Base-by-base conservation (phyloP, 1,140 invertebrate species). In the Zaprionus ghesquierei region DNA sequence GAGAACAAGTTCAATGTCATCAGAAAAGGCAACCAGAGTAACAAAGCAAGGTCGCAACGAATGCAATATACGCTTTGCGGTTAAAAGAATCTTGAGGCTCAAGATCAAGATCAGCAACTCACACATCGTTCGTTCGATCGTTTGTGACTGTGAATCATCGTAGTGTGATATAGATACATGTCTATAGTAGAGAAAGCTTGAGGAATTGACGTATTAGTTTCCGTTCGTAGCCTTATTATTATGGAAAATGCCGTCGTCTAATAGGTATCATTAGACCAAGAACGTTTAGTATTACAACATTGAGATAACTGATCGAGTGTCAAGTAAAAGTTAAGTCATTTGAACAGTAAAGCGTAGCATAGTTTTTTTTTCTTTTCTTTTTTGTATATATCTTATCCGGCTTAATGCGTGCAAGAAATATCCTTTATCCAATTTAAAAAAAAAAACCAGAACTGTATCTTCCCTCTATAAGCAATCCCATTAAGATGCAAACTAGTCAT, bases 21-120 rank as follows among this genome's bases (percentile, higher is more conserved):
- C n/a, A 44, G n/a, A 60, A 25, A 62, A 64, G 8, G 51, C 56
- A 74, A 65, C 10, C 53, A 64, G 59, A 46, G 56, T 13, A 60
- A n/a, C 31, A 20, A 31, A 64, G 23, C 58, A 65, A 71, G 72
- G 72, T 59, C 68, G 38, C 44, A 49, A 59, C 75, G 68, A 75
- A 75, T n/a, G 31, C 22, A 35, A 78, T 66, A 78, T 71, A 62
- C 75, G 15, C 66, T 56, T 53, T 75, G 75, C 31, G 73, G 75
- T 66, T 68, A 35, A 22, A 35, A 22, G 41, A 56, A 56, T 49
- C 51, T 54, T 49, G 23, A 56, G 62, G 51, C 50, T 72, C 64
- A 69, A 73, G 29, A 55, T 68, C 70, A 68, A 63, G 51, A 41
- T 56, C 66, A 25, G 8, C 23, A 12, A 15, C n/a, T 22, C 15